Evolutionary conservation across 2,888 invertebrate genomes (phyloP), one percentile per base, ranked within the genome.

Genomic region (Argynnis bischoffii): DNA sequence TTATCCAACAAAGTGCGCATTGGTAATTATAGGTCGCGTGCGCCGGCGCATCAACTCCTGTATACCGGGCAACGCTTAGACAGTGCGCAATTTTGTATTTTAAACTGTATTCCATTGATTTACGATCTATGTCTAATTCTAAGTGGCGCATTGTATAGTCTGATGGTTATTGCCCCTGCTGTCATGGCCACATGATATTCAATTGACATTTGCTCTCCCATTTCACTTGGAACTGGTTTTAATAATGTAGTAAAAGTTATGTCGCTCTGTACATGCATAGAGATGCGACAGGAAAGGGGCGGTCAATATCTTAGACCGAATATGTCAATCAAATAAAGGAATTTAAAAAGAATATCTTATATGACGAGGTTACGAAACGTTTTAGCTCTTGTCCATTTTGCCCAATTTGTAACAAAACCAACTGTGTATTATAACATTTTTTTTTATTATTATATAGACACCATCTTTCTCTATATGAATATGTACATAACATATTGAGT

Each of bases 1-100:
- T 71, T 71, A 69, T 64, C 64, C 64, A 50, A 67, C 71, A 69
- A 66, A 66, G 59, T 57, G 61, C 57, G 63, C 69, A 71, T 70
- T 53, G 66, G 68, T 73, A 75, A 75, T 74, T 72, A 74, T 69
- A 69, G 73, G 73, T 75, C 71, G 74, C 74, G 74, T 75, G 74
- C 72, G 74, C 72, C 18, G 57, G 67, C 74, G 69, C 64, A 67
- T 67, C 67, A 51, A 59, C 66, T 47, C 47, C 35, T 11, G 35
- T 47, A 31, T 53, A 66, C 66, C 35, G 21, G 15, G 14, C 63
- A 31, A 16, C 54, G 31, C 26, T 13, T 15, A 1, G 46, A 0
- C 1, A 13, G 13, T n/a, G 2, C 54, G 8, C 6, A 31, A n/a
- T 6, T 26, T 5, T 26, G 21, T 13, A 71, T 47, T 69, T 18